These are phyloP conservation scores for Choloepus didactylus DNA, from an alignment of 2,797 vertebrate species.

Conservation along the genomic window DNA sequence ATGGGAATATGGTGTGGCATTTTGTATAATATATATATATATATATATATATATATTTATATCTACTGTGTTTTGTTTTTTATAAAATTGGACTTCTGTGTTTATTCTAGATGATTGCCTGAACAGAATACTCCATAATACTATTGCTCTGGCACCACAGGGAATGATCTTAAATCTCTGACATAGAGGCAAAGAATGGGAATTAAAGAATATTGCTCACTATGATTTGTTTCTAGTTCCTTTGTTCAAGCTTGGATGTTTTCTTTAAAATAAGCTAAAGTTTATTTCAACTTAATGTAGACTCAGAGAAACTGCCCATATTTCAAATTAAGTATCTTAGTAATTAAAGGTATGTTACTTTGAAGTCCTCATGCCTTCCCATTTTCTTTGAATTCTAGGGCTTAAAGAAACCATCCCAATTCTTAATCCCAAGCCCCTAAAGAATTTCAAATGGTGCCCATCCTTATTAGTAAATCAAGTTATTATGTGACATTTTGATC, in stretches of 20 bases:
- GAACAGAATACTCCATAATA: background rate
- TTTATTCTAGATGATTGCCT: background rate
- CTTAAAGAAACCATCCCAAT: slow-evolving; percentile 50
- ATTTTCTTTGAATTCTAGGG: slow-evolving; percentile 65
- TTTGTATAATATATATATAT: background rate
- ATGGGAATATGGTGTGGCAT: background rate
- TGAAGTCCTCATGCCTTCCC: slow-evolving; percentile 58
- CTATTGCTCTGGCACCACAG: background rate
- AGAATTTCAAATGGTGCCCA: background rate
- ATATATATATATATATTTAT: background rate
- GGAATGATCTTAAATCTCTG: background rate
- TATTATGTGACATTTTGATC: slow-evolving; percentile 25
- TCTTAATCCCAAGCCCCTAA: slow-evolving; percentile 55
- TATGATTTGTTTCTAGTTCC: background rate
- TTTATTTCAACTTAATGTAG: slow-evolving; percentile 71
- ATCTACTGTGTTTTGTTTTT: background rate
- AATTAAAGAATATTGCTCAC: background rate
- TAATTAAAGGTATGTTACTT: slow-evolving; percentile 73
- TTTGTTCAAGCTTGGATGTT: slow-evolving; percentile 78
- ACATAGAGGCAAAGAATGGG: background rate
- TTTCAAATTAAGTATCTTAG: background rate
- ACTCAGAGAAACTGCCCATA: slow-evolving; percentile 75
- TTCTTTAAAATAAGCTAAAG: slow-evolving; percentile 60
- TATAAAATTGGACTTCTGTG: background rate
- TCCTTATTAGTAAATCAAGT: background rate